These are phyloP conservation scores for Eupsittula cactorum DNA, from an alignment of 2,113 vertebrate species.

Conservation along the genomic window DNA sequence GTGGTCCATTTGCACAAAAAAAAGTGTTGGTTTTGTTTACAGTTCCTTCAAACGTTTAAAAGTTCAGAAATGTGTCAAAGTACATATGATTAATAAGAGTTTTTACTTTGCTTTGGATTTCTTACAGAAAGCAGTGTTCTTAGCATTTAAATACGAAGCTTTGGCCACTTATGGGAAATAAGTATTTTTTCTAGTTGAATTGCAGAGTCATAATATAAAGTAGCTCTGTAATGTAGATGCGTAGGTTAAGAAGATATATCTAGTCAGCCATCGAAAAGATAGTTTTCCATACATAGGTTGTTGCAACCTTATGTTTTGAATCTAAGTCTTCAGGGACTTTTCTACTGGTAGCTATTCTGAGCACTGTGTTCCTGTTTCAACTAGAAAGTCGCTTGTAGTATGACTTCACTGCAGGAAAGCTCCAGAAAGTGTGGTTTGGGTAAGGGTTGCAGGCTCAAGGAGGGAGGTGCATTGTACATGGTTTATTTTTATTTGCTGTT, in stretches of 20 bases:
- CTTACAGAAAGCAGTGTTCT: background rate
- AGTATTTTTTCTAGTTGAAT: background rate
- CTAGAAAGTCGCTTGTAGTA: background rate
- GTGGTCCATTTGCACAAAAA: background rate
- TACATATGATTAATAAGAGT: background rate
- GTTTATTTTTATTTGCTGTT: background rate
- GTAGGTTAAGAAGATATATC: background rate
- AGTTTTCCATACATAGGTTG: background rate
- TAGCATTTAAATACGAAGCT: background rate
- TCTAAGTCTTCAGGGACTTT: background rate
- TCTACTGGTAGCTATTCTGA: background rate
- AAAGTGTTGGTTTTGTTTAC: background rate
- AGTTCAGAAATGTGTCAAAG: background rate
- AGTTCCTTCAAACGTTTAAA: background rate
- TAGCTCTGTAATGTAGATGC: background rate
- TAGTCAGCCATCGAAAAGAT: background rate
- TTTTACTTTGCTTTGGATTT: background rate
- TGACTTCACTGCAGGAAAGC: background rate
- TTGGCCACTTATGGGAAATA: background rate
- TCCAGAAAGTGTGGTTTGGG: background rate
- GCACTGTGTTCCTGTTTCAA: background rate
- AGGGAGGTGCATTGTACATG: accelerated
- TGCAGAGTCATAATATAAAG: background rate
- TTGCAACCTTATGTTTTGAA: background rate
- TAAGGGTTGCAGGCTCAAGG: background rate